These are phyloP conservation scores for Sus scrofa DNA, from an alignment of 2,113 vertebrate species.

Conservation along the genomic window DNA sequence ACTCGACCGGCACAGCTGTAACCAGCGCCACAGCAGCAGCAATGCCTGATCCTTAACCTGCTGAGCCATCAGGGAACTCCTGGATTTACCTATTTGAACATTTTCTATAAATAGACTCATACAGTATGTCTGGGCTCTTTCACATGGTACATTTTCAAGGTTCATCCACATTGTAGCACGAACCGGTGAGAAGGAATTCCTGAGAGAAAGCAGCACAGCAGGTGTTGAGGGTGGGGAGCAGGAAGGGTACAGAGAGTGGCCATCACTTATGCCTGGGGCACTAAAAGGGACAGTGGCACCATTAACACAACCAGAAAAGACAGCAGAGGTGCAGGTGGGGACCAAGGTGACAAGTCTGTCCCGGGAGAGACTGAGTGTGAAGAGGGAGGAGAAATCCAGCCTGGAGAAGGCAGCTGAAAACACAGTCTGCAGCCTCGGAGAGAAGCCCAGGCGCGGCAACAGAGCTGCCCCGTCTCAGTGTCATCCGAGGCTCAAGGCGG, in stretches of 20 bases:
- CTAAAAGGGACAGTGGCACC: background rate
- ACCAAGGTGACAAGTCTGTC: background rate
- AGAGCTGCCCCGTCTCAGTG: background rate
- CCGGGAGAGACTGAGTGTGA: background rate
- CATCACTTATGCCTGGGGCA: background rate
- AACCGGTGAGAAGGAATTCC: background rate
- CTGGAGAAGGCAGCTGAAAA: background rate
- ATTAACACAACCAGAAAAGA: background rate
- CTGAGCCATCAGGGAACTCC: too few species aligned
- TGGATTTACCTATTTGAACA: background rate
- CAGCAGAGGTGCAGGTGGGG: too few species aligned
- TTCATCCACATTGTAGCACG: background rate
- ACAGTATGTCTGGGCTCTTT: background rate
- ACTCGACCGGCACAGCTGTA: too few species aligned
- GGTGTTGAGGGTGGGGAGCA: background rate
- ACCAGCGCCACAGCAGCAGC: too few species aligned
- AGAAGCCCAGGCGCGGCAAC: background rate
- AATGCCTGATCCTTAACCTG: too few species aligned
- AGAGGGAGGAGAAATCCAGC: background rate
- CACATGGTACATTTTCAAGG: background rate
- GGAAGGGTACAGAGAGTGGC: background rate
- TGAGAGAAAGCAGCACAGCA: background rate
- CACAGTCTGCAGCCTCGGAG: too few species aligned
- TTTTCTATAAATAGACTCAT: background rate
- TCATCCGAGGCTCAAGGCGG: background rate